A percentile compares a stretch with the other conserved stretches of the same genome.
phyloP scores from a whole-genome alignment of 2,113 vertebrate genomes.

The Sigmodon hispidus region DNA sequence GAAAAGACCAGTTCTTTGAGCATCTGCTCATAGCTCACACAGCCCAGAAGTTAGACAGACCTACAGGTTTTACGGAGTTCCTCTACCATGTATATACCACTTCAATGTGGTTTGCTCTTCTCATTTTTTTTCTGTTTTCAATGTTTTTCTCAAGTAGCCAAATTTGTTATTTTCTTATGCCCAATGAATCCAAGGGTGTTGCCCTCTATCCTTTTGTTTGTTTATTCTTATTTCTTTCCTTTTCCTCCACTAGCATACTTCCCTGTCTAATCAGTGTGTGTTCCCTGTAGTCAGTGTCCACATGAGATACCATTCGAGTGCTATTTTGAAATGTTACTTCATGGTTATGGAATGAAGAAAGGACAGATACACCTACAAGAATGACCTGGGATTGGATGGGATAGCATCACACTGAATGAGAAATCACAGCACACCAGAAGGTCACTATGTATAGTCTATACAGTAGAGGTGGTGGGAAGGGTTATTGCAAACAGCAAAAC shows the following conservation, averaged over 20 bases:
- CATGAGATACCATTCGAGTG: neutral
- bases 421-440: neutral
- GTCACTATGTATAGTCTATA: neutral
- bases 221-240: neutral
- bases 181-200: neutral
- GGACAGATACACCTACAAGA: neutral
- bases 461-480: neutral
- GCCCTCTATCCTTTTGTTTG: neutral
- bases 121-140: neutral
- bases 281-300: neutral
- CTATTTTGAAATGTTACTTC: neutral
- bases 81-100: neutral
- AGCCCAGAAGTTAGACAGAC: neutral
- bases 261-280: no score
- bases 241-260: neutral
- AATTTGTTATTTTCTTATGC: neutral
- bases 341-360: neutral
- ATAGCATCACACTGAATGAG: neutral
- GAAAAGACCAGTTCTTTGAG: neutral
- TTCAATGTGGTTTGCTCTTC: no score
- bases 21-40: neutral
- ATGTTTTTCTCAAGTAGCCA: neutral
- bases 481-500: neutral
- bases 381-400: neutral
- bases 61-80: neutral